Percentiles rank a stretch among this genome's conserved stretches.
These are phyloP conservation scores for Drosophila serrata DNA, from an alignment of 1,140 invertebrate species.

Conservation along the genomic window DNA sequence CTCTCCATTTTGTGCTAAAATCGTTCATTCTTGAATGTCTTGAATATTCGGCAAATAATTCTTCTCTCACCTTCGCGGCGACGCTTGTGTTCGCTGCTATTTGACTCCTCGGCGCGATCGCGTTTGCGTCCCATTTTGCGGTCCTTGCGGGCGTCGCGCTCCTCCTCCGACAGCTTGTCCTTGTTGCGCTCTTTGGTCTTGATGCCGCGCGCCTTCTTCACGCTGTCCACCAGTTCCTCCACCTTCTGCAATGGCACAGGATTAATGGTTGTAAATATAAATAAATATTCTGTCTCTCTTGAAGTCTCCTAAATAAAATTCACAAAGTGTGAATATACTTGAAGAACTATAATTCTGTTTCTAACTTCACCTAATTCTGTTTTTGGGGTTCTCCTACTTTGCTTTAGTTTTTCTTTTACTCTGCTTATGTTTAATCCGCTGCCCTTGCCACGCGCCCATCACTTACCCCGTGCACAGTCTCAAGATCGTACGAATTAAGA, in stretches of 20 bases:
- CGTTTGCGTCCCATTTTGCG: slow-evolving; percentile 91
- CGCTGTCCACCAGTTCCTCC: slow-evolving; percentile 86
- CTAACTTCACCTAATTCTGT: not conserved
- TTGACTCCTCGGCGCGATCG: slow-evolving; percentile 89
- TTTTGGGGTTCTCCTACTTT: not conserved
- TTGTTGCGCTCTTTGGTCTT: slow-evolving; percentile 88
- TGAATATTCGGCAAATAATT: slow-evolving; percentile 24
- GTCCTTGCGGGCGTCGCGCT: slow-evolving; percentile 91
- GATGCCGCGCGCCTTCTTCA: slow-evolving; percentile 89
- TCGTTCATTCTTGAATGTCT: slow-evolving; percentile 50
- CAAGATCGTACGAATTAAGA: slow-evolving; percentile 69
- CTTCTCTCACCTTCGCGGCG: slow-evolving; percentile 89
- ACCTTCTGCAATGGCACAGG: slow-evolving; percentile 83
- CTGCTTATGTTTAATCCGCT: slow-evolving; percentile 15
- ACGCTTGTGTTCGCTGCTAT: slow-evolving; percentile 89
- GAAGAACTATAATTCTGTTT: slow-evolving; percentile 1
- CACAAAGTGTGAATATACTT: not conserved
- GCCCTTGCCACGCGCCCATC: slow-evolving; percentile 69
- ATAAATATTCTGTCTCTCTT: not conserved
- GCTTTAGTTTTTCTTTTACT: not conserved
- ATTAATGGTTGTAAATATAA: slow-evolving; percentile 60
- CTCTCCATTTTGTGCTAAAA: slow-evolving; percentile 82
- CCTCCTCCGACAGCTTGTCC: slow-evolving; percentile 87
- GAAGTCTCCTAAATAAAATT: slow-evolving; percentile 1
- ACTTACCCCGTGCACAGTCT: slow-evolving; percentile 84